phyloP scores from a whole-genome alignment of 2,888 invertebrate species.

The Phymatocera aterrima region DNA sequence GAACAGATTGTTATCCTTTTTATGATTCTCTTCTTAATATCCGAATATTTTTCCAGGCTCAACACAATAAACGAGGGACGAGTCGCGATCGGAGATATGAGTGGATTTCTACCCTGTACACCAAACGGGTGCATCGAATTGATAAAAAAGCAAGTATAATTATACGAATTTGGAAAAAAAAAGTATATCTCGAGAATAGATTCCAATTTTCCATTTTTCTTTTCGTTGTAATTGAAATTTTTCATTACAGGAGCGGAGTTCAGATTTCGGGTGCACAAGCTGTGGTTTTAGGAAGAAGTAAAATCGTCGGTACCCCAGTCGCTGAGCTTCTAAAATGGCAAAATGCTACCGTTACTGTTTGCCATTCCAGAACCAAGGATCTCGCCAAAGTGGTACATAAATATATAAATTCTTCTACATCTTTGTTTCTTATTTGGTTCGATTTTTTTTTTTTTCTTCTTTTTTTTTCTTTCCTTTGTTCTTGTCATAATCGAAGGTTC shows the following conservation, averaged over 20 bases:
- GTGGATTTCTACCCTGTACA: conserved; percentile 96
- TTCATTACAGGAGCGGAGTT: conserved; percentile 79
- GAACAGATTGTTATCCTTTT: not conserved
- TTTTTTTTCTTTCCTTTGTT: not conserved
- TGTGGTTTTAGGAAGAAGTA: conserved; percentile 97
- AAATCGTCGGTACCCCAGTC: conserved; percentile 98
- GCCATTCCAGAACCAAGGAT: conserved; percentile 95
- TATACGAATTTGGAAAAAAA: no score
- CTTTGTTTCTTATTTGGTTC: not conserved
- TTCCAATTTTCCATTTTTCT: conserved; percentile 7
- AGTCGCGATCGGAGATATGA: conserved; percentile 91
- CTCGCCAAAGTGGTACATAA: conserved; percentile 82
- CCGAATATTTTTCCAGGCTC: conserved; percentile 76
- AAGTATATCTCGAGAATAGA: no score
- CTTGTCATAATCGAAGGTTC: no score
- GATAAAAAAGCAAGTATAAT: conserved; percentile 85
- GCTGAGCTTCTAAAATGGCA: conserved; percentile 97
- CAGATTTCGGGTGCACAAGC: conserved; percentile 89
- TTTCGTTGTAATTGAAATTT: no score
- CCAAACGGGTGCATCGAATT: conserved; percentile 96
- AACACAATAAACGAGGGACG: conserved; percentile 96
- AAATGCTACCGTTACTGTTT: conserved; percentile 97
- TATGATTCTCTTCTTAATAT: not conserved
- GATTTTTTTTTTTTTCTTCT: conserved; percentile 2
- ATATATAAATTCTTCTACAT: not conserved